Evolutionary conservation across 2,888 invertebrate species (phyloP).

Genomic region (Nudaria mundana): DNA sequence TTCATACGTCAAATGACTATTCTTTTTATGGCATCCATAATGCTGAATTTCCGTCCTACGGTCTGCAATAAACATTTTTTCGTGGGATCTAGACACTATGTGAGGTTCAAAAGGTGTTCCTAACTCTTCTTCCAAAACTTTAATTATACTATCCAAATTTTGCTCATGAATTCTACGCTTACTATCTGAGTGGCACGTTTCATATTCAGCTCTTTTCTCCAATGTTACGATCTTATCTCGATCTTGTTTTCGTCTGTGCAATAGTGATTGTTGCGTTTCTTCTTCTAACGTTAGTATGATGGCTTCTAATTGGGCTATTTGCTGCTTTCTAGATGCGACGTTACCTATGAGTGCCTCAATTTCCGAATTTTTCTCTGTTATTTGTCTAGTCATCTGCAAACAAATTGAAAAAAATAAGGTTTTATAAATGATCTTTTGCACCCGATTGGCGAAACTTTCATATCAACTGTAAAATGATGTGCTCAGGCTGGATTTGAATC

Average conservation of each 20-base stretch:
- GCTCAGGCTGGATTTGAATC: too few relatives aligned
- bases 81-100: slow-evolving; percentile 20
- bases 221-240: slow-evolving; percentile 49
- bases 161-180: slow-evolving; percentile 46
- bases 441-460: too few relatives aligned
- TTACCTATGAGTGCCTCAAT: slow-evolving; percentile 50
- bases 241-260: slow-evolving; percentile 50
- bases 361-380: slow-evolving; percentile 59
- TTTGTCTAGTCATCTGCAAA: slow-evolving; percentile 53
- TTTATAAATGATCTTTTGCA: too few relatives aligned
- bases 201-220: slow-evolving; percentile 50
- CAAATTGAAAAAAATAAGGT: too few relatives aligned
- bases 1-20: slow-evolving; percentile 19
- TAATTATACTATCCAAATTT: slow-evolving; percentile 62
- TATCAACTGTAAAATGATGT: too few relatives aligned
- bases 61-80: slow-evolving; percentile 29
- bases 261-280: slow-evolving; percentile 45
- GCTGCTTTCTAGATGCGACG: slow-evolving; percentile 50
- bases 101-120: slow-evolving; percentile 42
- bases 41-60: slow-evolving; percentile 26
- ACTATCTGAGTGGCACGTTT: slow-evolving; percentile 37
- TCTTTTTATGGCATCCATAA: slow-evolving; percentile 30
- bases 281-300: slow-evolving; percentile 66
- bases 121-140: slow-evolving; percentile 67
- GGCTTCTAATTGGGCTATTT: slow-evolving; percentile 60